These are phyloP conservation scores for Anguilla rostrata DNA, from an alignment of 2,113 vertebrate genomes.

Conservation along the genomic window DNA sequence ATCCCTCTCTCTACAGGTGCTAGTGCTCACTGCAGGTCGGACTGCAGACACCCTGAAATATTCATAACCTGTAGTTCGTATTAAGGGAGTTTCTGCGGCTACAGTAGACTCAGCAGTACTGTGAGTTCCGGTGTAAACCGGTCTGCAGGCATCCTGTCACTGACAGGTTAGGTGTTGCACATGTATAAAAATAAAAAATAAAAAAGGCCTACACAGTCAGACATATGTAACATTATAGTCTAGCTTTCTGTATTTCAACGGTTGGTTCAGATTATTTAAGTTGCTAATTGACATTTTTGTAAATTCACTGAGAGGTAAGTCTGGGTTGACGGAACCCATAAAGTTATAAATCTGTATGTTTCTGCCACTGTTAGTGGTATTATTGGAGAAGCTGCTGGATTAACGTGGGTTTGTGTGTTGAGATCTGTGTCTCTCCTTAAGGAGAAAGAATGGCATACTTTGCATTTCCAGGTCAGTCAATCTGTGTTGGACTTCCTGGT, in stretches of 20 bases:
- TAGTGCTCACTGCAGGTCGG: neutral
- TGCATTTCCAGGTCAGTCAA: no score
- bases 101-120: neutral
- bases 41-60: neutral
- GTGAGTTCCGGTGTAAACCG: neutral
- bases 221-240: neutral
- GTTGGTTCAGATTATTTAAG: neutral
- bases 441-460: no score
- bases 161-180: no score
- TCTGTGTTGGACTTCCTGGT: no score
- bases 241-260: neutral
- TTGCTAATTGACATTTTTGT: neutral
- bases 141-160: neutral
- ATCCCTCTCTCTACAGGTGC: neutral
- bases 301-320: no score
- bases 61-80: neutral
- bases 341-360: no score
- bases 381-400: no score
- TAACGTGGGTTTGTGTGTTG: no score
- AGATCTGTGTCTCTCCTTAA: no score
- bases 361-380: no score
- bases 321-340: no score
- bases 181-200: neutral
- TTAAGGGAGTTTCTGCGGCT: neutral
- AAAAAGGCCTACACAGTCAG: neutral